Evolutionary conservation across 2,797 vertebrate species (phyloP), one percentile per base, ranked within the genome.

Genomic region (Silurus lanzhouensis): DNA sequence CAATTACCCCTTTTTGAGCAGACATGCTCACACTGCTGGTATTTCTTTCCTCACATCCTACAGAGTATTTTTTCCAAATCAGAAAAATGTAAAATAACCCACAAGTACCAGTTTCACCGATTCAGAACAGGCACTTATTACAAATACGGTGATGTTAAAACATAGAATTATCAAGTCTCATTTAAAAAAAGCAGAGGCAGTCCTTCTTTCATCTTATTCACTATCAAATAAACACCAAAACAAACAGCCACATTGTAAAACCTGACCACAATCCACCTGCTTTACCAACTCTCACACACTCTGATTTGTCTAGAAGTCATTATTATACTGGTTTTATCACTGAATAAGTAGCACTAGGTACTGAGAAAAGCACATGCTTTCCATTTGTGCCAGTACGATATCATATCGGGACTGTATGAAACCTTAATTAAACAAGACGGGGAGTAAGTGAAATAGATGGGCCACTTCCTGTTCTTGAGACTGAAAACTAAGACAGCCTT

Each of bases 401-500:
- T 84, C 6, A 67, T 46, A n/a, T 44, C n/a, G 17, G 5, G 2
- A 75, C 25, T 57, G 52, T 85, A 86, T 64, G 52, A 31, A 10
- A 17, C 31, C 44, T 38, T 27, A 87, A 82, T 75, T 87, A 44
- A 66, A 63, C 77, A 92, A 92, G 91, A 91, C 93, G 92, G 91
- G 91, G 94, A 92, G 91, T 92, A 90, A 83, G 89, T 91, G 46
- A 85, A 91, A 89, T 85, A 87, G 27, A 81, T 83, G 90, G 95
- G 95, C 95, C 81, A 92, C 93, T 95, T 95, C 94, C 95, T 95
- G 92, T 88, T 87, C 92, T 22, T 81, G 93, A 89, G 93, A 94
- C 92, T 95, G 94, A 92, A 94, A 96, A 95, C 90, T 89, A 91
- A 58, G 83, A 80, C 87, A 90, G 86, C 81, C 74, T 83, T 85